phyloP scores from a whole-genome alignment of 2,888 invertebrate species.

The Drosophila limbata region DNA sequence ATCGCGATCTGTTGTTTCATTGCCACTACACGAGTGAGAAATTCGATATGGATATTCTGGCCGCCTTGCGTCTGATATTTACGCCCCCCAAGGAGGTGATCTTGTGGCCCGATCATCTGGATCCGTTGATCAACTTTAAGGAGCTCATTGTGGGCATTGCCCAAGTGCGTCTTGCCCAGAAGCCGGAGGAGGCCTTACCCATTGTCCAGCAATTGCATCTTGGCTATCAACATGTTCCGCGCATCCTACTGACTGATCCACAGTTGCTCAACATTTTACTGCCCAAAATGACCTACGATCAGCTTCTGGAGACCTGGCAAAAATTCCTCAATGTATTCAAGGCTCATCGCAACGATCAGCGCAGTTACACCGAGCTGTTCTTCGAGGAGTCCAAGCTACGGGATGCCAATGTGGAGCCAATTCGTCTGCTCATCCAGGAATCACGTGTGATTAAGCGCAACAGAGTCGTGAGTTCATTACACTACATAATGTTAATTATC shows the following conservation, averaged over 20 bases:
- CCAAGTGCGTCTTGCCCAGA: slow-evolving; percentile 66
- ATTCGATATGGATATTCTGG: slow-evolving; percentile 22
- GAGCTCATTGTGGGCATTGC: slow-evolving; percentile 59
- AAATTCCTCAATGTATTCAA: slow-evolving; percentile 22
- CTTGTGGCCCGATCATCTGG: slow-evolving; percentile 50
- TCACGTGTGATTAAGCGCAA: slow-evolving; percentile 27
- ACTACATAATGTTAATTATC: background rate
- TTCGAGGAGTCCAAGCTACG: slow-evolving; percentile 56
- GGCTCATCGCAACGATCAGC: slow-evolving; percentile 14
- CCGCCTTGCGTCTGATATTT: slow-evolving; percentile 52
- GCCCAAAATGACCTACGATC: slow-evolving; percentile 71
- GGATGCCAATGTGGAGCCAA: slow-evolving; percentile 72
- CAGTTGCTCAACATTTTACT: slow-evolving; percentile 69
- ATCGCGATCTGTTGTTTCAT: slow-evolving; percentile 73
- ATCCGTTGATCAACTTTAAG: slow-evolving; percentile 25
- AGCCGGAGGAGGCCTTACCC: slow-evolving; percentile 56
- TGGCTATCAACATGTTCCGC: slow-evolving; percentile 78
- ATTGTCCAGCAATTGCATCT: slow-evolving; percentile 63
- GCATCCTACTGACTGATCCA: slow-evolving; percentile 49
- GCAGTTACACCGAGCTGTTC: slow-evolving; percentile 32
- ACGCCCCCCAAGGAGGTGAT: slow-evolving; percentile 27
- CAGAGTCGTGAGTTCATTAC: slow-evolving; percentile 37
- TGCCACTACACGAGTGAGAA: slow-evolving; percentile 69
- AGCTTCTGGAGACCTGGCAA: slow-evolving; percentile 73
- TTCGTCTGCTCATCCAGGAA: slow-evolving; percentile 70